Evolutionary conservation across 1,140 invertebrate genomes (phyloP).

Genomic region (Zelostemma sp.): DNA sequence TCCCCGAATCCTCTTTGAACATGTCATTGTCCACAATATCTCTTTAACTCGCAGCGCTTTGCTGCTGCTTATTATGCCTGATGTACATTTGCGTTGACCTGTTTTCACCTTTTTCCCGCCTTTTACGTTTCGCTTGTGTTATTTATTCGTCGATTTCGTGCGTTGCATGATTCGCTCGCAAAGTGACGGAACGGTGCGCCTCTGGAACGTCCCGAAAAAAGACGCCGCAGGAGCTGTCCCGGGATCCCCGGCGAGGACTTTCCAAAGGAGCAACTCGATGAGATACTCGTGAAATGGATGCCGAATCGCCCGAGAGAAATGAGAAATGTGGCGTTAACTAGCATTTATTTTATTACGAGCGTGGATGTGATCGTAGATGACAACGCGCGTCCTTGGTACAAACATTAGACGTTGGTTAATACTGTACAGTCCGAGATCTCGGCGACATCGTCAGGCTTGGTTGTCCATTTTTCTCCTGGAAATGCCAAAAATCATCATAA

Average conservation of each 20-base stretch:
- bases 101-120: neutral
- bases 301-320: constrained; percentile 36
- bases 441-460: constrained; percentile 67
- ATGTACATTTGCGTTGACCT: no score
- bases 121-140: constrained; percentile 60
- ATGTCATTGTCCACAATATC: constrained; percentile 70
- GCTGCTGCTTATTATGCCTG: neutral
- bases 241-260: constrained; percentile 60
- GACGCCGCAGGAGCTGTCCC: no score
- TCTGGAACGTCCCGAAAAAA: constrained; percentile 67
- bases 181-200: constrained; percentile 65
- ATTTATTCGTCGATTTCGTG: constrained; percentile 67
- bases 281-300: no score
- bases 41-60: constrained; percentile 54
- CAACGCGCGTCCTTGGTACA: constrained; percentile 67
- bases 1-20: constrained; percentile 66
- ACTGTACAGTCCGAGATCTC: constrained; percentile 69
- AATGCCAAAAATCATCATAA: constrained; percentile 53
- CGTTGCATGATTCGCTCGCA: constrained; percentile 66
- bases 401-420: constrained; percentile 68
- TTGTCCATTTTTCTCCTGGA: constrained; percentile 69
- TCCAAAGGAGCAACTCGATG: constrained; percentile 67
- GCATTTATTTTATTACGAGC: constrained; percentile 70
- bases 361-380: constrained; percentile 61
- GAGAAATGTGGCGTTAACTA: constrained; percentile 66